Conservation (phyloP, 2,113 vertebrate species). For the Cavia aperea region DNA sequence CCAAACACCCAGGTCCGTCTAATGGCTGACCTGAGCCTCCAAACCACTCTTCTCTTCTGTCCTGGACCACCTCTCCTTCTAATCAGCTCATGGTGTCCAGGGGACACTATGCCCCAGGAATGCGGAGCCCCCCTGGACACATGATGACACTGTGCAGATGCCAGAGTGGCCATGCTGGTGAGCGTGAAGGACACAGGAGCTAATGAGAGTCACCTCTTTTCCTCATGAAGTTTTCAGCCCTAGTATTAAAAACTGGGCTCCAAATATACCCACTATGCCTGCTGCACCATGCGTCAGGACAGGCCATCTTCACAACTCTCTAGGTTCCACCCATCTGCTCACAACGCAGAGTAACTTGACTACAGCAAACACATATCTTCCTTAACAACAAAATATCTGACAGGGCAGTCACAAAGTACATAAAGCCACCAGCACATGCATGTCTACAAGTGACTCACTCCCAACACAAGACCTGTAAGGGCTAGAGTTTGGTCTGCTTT, state of each 20-base stretch:
- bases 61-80: too few relatives aligned
- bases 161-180: not conserved
- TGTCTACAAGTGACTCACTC: not conserved
- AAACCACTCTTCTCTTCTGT: not conserved
- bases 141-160: not conserved
- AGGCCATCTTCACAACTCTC: not conserved
- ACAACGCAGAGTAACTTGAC: not conserved
- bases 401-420: not conserved
- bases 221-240: not conserved
- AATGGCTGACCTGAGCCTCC: too few relatives aligned
- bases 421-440: not conserved
- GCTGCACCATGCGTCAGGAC: not conserved
- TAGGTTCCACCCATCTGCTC: not conserved
- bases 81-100: not conserved
- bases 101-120: not conserved
- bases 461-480: not conserved
- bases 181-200: not conserved
- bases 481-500: not conserved
- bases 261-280: not conserved
- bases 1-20: not conserved
- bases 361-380: not conserved
- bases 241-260: not conserved
- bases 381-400: not conserved
- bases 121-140: accelerated
- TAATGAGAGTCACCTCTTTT: not conserved